Base-by-base conservation (phyloP, 2,888 invertebrate genomes). In the Campaea margaritaria region DNA sequence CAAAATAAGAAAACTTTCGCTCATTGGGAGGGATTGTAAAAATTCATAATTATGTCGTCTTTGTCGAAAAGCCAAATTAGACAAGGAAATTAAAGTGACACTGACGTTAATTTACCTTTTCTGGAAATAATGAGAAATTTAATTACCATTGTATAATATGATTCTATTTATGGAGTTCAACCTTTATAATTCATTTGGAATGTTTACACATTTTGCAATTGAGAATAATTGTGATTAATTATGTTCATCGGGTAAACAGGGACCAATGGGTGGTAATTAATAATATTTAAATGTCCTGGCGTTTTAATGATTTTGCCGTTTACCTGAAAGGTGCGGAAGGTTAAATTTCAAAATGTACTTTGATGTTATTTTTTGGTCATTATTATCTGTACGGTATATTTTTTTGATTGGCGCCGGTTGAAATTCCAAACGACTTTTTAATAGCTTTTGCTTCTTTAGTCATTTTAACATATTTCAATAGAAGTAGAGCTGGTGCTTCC, bases 131-230 rank as follows among this genome's bases (percentile, higher is more conserved):
- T 61, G 60, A 56, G 60, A 43, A 56, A 56, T 61, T 51, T 56
- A 61, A 61, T 61, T 61, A 43, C 51, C 51, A 31, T 56, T 46
- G 51, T 56, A 52, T 38, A 55, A 55, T 56, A 52, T 38, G 50
- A 55, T 56, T 56, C 38, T 52, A 47, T 51, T 56, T 61, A 46
- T 52, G 55, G 34, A 54, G 41, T 48, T 51, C 55, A 58, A 58
- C 46, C 47, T 54, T 58, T 43, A 47, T 55, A 51, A 58, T 55
- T 58, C 39, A 62, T 62, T 58, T 54, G 54, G 43, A 62, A 51
- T 62, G 62, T 62, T 62, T 62, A 62, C 58, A 58, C 48, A 41
- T 58, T 62, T 58, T 12, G 38, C n/a, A 39, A 44, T 64, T 53
- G 34, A 50, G 47, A 41, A 57, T 58, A 53, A 52, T 60, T 54